Evolutionary conservation across 1,140 invertebrate genomes (phyloP), one percentile per base, ranked within the genome.

Genomic region (Drosophila suzukii): DNA sequence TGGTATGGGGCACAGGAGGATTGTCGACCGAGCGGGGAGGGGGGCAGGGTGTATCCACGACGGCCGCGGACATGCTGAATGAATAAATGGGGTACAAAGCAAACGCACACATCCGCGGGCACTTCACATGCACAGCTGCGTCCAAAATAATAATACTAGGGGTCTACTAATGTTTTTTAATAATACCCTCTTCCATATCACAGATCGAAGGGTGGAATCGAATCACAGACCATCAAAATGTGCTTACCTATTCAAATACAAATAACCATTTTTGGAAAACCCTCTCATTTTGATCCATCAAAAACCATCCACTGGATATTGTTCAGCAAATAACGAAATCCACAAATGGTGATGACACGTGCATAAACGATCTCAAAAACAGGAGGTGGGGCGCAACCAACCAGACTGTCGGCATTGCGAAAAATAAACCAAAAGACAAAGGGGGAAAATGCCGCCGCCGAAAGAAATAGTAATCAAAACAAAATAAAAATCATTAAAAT

Each of bases 81-180:
- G 76, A 84, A 80, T 84, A 83, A 84, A 83, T 83, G 81, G 80
- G 56, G 73, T 73, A 78, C 76, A 67, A 79, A 66, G 59, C 60
- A 65, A 58, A 75, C 51, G 36, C 46, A 66, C 54, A 75, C 55
- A 66, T 49, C 27, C 34, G 7, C 34, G 75, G 47, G 44, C 34
- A 27, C 55, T 59, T 49, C 46, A 36, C 46, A 46, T 36, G 49
- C 24, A 54, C 38, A 72, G 27, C 15, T 39, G 17, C 4, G 7
- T 20, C 5, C 12, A 27, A 24, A 17, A 17, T 27, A 39, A 34
- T 10, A 44, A 27, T 17, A 32, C 60, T 17, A n/a, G 12, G 12
- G 5, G 8, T 44, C 7, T 44, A 15, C 8, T 17, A 20, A 41
- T 6, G 13, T 6, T 15, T 41, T 41, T 7, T 3, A 6, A 15